Base-by-base conservation (phyloP, 2,797 vertebrate species). In the Chelonia mydas region DNA sequence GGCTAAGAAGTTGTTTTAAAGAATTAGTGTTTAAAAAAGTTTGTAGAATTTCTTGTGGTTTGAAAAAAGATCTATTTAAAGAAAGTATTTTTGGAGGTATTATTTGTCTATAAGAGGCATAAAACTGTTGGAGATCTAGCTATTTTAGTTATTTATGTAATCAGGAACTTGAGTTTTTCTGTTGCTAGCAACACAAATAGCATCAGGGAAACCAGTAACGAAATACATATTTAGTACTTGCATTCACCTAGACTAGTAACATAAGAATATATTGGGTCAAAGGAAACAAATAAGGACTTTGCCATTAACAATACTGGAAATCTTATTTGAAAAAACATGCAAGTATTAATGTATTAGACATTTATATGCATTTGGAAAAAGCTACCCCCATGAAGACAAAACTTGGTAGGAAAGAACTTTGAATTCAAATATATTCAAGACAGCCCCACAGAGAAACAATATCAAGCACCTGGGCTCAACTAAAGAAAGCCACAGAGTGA, bases 261-360 rank as follows among this genome's bases (percentile, higher is more conserved):
- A 72, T 72, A 72, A 72, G 37, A 72, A 41, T 41, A 72, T 2
- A 41, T 3, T 72, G n/a, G 37, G 21, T 21, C 21, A 72, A 41
- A 72, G 10, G 19, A 72, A 72, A 11, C n/a, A 72, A 72, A 37
- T 68, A 68, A 37, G 19, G n/a, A 68, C 17, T 21, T 37, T 68
- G 65, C n/a, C n/a, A 37, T 68, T 37, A 72, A 37, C n/a, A 41
- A 41, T 41, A 72, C 37, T 37, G 17, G 19, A 83, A 33, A 79
- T 41, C 19, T 83, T 87, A 68, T 4, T 90, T 91, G 83, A 93
- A 76, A 5, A 92, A 72, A 6, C n/a, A 41, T 41, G 65, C 19
- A 41, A 21, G 9, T 11, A 72, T 45, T 78, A 68, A 0, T 47
- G 27, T 28, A 10, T 55, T 50, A 55, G 61, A 76, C 3, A 47